Evolutionary conservation across 2,888 invertebrate species (phyloP).

Genomic region (Calameuta pallipes): DNA sequence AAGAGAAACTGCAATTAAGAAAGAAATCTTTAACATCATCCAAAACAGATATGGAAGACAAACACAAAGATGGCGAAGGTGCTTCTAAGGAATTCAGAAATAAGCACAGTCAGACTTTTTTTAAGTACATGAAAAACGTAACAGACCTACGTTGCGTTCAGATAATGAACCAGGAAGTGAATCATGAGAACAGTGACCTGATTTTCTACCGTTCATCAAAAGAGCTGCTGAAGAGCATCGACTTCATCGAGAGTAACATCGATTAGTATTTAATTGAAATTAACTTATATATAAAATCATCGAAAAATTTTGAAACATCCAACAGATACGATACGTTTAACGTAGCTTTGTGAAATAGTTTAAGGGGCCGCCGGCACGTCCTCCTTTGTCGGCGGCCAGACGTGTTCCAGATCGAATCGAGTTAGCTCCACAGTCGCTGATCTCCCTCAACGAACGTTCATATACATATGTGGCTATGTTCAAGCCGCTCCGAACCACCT

Average conservation of each 20-base stretch:
- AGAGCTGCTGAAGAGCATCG: slow-evolving; percentile 20
- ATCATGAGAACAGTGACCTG: slow-evolving; percentile 29
- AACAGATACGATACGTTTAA: not conserved
- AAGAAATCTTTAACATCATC: not conserved
- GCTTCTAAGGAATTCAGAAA: not conserved
- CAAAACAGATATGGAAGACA: not conserved
- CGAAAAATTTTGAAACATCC: not conserved
- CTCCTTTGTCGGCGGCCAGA: not conserved
- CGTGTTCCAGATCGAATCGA: not conserved
- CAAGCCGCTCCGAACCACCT: not conserved
- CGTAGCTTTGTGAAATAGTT: not conserved
- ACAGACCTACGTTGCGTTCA: slow-evolving; percentile 31
- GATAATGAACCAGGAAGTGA: slow-evolving; percentile 31
- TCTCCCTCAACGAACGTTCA: not conserved
- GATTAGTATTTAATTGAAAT: not conserved
- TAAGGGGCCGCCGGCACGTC: not conserved
- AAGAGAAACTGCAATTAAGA: not conserved
- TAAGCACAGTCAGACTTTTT: slow-evolving; percentile 33
- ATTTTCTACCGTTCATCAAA: slow-evolving; percentile 31
- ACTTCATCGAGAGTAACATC: not conserved
- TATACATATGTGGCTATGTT: not conserved
- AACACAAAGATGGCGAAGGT: not conserved
- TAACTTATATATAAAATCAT: not conserved
- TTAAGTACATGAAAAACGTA: slow-evolving; percentile 39
- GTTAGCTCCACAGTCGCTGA: not conserved